A percentile compares a stretch with the other conserved stretches of the same genome.
Evolutionary conservation across 2,888 invertebrate genomes (phyloP).

Genomic region (Apodemia mormo): DNA sequence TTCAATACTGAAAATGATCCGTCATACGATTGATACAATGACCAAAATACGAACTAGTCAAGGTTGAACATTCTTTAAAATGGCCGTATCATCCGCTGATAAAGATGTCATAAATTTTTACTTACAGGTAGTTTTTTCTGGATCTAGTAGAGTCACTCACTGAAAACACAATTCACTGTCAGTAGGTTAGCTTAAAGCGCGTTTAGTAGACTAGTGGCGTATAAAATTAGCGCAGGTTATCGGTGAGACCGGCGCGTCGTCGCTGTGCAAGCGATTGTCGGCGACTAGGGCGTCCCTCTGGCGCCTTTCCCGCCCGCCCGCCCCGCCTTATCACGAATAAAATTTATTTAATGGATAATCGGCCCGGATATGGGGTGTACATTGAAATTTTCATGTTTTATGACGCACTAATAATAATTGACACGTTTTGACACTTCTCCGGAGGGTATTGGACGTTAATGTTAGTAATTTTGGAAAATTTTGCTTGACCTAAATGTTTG

Average conservation of each 20-base stretch:
- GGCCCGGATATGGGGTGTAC: slow-evolving; percentile 61
- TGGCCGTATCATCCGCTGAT: slow-evolving; percentile 68
- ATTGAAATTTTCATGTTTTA: slow-evolving; percentile 68
- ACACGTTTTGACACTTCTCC: slow-evolving; percentile 9
- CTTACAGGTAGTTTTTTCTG: slow-evolving; percentile 48
- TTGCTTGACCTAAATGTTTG: slow-evolving; percentile 11
- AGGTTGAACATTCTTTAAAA: slow-evolving; percentile 73
- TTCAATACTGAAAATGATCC: slow-evolving; percentile 43
- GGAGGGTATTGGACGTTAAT: neutral
- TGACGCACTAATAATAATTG: slow-evolving; percentile 40
- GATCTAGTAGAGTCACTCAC: slow-evolving; percentile 47
- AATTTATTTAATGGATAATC: slow-evolving; percentile 79
- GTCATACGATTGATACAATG: slow-evolving; percentile 51
- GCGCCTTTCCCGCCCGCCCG: slow-evolving; percentile 62
- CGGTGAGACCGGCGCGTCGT: slow-evolving; percentile 54
- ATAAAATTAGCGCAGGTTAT: slow-evolving; percentile 64
- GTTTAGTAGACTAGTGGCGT: slow-evolving; percentile 60
- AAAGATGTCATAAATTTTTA: slow-evolving; percentile 44
- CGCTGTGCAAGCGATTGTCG: slow-evolving; percentile 59
- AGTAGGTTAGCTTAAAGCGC: slow-evolving; percentile 56
- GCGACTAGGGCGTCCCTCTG: slow-evolving; percentile 71
- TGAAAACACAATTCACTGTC: slow-evolving; percentile 66
- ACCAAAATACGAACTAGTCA: slow-evolving; percentile 70
- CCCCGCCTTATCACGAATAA: slow-evolving; percentile 76
- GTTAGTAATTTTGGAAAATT: slow-evolving; percentile 2